Percentiles rank a stretch among this genome's conserved stretches.
Evolutionary conservation across 2,113 vertebrate genomes (phyloP).

Genomic region (Orycteropus afer): DNA sequence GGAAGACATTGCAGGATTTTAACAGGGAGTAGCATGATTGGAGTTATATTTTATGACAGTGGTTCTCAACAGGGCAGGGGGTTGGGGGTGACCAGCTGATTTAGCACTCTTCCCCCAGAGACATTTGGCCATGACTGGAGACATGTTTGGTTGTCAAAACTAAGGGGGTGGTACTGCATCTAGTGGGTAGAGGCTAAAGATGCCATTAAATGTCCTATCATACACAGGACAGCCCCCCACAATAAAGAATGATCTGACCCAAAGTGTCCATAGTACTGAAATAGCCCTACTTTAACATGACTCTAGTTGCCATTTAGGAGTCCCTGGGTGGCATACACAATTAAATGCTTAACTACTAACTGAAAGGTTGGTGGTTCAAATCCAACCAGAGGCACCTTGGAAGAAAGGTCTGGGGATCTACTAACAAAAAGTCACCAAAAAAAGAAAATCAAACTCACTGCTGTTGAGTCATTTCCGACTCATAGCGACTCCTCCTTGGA

Average conservation of each 20-base stretch:
- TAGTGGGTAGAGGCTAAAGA: background rate
- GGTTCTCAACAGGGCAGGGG: background rate
- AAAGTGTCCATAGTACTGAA: background rate
- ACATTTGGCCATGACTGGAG: background rate
- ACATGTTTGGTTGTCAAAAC: background rate
- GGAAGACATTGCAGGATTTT: background rate
- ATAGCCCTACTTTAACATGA: background rate
- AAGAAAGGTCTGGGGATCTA: background rate
- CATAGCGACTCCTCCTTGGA: too few relatives aligned
- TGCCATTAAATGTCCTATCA: rapidly evolving
- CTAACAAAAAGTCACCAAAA: background rate
- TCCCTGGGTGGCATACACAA: background rate
- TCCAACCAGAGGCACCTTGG: background rate
- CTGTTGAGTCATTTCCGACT: too few relatives aligned
- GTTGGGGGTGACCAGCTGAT: background rate
- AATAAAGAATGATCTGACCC: background rate
- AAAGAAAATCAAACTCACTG: too few relatives aligned
- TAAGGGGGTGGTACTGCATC: background rate
- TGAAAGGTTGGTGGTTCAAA: background rate
- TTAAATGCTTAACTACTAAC: background rate
- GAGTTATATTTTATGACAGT: background rate
- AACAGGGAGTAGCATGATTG: background rate
- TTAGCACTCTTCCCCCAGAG: background rate
- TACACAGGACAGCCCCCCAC: too few relatives aligned
- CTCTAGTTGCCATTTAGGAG: background rate